Base-by-base conservation (phyloP, 2,797 vertebrate species). In the Sphenodon punctatus region DNA sequence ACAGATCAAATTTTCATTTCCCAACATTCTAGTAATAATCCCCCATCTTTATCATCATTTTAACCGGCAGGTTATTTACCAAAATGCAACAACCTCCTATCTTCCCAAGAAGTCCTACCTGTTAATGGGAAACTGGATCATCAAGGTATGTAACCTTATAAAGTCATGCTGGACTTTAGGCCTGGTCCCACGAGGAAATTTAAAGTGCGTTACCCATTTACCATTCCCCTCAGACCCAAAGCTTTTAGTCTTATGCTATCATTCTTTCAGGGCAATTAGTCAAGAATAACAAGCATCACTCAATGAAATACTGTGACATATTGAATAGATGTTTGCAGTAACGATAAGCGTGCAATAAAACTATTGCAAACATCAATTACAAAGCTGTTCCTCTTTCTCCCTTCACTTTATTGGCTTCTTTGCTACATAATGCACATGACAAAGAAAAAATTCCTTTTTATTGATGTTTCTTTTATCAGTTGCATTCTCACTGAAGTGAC, bases 71-170 rank as follows among this genome's bases (percentile, higher is more conserved):
- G 25, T 25, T 27, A 14, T 7, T 53, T 30, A 16, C 55, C 25
- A 34, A 34, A 34, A 34, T 34, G 34, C 32, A 42, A 48, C 3
- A 6, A 22, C 2, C 16, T 59, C 39, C 38, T 32, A 4, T 8
- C 0, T 0, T 14, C 74, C 27, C 53, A n/a, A 25, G 67, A n/a
- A 17, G 0, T n/a, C 2, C 7, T 53, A 12, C 42, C 3, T 2
- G 5, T 4, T 60, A 60, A 73, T 48, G 4, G 6, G 30, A 60
- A 78, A 58, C 71, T 74, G 45, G 3, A 19, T 3, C 66, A 25
- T 38, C 10, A 20, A 74, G 39, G 41, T 0, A 10, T 13, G 1
- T 15, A 74, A 63, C 45, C 51, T 59, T 77, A 43, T 39, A 30
- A 55, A 67, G 39, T 67, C 5, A 53, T 4, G 1, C 59, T 55